Evolutionary conservation across 2,113 vertebrate species (phyloP).

Genomic region (Ochotona curzoniae): DNA sequence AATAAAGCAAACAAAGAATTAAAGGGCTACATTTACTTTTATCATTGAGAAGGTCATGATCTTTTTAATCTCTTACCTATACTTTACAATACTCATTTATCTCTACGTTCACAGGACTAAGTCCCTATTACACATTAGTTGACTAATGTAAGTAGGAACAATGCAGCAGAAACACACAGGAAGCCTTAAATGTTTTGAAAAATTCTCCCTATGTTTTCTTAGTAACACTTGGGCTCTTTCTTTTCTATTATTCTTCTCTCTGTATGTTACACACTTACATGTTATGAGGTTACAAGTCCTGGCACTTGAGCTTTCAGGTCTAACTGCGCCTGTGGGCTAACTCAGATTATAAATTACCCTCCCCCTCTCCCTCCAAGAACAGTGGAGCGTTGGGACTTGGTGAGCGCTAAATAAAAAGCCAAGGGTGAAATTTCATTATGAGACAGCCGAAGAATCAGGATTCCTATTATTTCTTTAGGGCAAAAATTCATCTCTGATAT

Average conservation of each 20-base stretch:
- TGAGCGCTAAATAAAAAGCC: constrained; percentile 7
- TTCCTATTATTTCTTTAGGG: constrained; percentile 17
- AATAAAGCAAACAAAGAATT: no score
- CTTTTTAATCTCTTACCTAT: constrained; percentile 15
- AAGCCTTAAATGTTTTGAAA: not conserved
- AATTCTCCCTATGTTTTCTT: not conserved
- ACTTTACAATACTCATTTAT: not conserved
- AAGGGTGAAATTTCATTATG: constrained; percentile 5
- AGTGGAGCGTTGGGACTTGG: not conserved
- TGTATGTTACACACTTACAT: not conserved
- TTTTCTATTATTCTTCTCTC: constrained; percentile 16
- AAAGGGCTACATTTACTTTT: constrained; percentile 35
- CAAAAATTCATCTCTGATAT: constrained; percentile 34
- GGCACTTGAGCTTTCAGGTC: not conserved
- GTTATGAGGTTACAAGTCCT: constrained; percentile 30
- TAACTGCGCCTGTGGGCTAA: not conserved
- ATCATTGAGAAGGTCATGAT: constrained; percentile 23
- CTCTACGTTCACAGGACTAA: not conserved
- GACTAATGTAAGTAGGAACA: not conserved
- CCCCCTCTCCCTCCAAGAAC: constrained; percentile 15
- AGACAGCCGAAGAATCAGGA: not conserved
- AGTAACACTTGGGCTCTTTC: not conserved
- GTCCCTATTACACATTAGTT: not conserved
- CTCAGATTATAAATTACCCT: constrained; percentile 4
- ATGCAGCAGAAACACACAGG: not conserved